Evolutionary conservation across 2,113 vertebrate genomes (phyloP).

Genomic region (Climacteris rufus): DNA sequence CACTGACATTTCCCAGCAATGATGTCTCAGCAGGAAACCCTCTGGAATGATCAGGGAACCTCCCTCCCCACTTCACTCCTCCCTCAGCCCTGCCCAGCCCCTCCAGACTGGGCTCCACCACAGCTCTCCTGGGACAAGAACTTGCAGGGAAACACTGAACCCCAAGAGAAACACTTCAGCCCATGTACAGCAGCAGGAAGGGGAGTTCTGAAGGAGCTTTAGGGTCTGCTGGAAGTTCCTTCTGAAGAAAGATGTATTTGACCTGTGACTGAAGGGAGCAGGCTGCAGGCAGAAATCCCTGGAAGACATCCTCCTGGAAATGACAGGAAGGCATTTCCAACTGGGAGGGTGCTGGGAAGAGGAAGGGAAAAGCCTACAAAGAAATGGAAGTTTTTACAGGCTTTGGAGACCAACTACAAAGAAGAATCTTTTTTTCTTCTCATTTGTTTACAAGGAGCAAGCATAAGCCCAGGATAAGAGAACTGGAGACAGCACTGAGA

Average conservation of each 20-base stretch:
- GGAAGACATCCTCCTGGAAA: conserved; percentile 14
- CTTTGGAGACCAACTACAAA: conserved; percentile 16
- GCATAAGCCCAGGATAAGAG: background rate
- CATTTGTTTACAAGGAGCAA: conserved; percentile 9
- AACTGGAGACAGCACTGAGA: background rate
- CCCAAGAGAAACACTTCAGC: background rate
- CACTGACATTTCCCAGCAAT: background rate
- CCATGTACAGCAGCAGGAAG: fast-evolving
- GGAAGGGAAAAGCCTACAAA: conserved; percentile 51
- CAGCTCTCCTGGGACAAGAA: fast-evolving
- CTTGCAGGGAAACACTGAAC: no score
- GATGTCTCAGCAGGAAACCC: background rate
- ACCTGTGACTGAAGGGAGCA: background rate
- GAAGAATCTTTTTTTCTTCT: background rate
- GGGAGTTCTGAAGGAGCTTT: fast-evolving
- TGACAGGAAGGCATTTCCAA: conserved; percentile 24
- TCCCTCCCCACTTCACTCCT: fast-evolving
- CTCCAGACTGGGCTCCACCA: background rate
- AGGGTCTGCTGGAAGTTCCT: background rate
- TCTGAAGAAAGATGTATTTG: background rate
- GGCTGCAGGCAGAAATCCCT: background rate
- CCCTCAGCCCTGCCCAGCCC: fast-evolving
- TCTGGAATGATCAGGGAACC: background rate
- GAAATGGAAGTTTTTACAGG: conserved; percentile 39
- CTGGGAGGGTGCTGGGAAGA: background rate